phyloP scores from a whole-genome alignment of 2,113 vertebrate genomes.

The Turnix velox region DNA sequence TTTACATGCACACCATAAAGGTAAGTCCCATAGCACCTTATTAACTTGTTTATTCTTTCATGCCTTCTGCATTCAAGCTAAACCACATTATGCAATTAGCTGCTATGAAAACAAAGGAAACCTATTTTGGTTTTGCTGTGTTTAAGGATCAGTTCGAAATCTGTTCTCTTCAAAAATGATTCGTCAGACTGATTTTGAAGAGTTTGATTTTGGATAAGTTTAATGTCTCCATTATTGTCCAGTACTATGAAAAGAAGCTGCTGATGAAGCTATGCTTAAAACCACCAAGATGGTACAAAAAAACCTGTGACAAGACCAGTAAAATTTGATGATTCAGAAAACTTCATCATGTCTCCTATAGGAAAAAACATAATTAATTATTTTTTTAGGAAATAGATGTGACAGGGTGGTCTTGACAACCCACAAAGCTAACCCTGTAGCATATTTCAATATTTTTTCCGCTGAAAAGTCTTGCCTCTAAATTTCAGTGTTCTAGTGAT shows the following conservation, averaged over 20 bases:
- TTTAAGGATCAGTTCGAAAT: background rate
- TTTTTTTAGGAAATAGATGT: background rate
- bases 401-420: background rate
- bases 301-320: background rate
- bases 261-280: background rate
- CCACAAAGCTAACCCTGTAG: background rate
- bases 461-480: background rate
- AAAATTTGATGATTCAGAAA: background rate
- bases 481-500: background rate
- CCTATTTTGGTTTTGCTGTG: background rate
- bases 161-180: background rate
- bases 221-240: background rate
- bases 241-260: background rate
- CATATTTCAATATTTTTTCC: background rate
- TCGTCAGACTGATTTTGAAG: background rate
- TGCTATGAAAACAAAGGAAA: constrained; percentile 31
- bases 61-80: constrained; percentile 29
- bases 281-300: background rate
- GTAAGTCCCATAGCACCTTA: constrained; percentile 62
- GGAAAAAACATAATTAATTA: background rate
- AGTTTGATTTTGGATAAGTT: background rate
- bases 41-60: constrained; percentile 73
- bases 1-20: constrained; percentile 17
- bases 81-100: constrained; percentile 34
- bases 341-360: background rate